phyloP scores from a whole-genome alignment of 2,797 vertebrate species.

The Eutrigla gurnardus region DNA sequence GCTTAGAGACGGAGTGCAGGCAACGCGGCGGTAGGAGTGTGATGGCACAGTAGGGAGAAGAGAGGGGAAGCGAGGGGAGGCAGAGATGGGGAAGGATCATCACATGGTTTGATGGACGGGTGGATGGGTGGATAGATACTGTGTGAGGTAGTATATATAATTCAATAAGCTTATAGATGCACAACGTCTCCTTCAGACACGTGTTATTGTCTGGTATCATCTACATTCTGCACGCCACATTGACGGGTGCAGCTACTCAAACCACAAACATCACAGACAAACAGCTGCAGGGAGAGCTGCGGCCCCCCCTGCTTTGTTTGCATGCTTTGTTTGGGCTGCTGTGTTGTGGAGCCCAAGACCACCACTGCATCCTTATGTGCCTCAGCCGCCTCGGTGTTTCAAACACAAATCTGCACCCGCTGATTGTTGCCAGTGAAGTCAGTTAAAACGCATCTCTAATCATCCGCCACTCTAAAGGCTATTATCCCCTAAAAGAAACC shows the following conservation, averaged over 20 bases:
- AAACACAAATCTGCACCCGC: conserved; percentile 43
- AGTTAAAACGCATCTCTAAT: conserved; percentile 72
- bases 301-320: conserved; percentile 29
- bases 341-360: conserved; percentile 41
- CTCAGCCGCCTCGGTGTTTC: conserved; percentile 43
- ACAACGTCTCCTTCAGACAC: conserved; percentile 22
- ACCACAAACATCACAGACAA: conserved; percentile 38
- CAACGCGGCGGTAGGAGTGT: conserved; percentile 29
- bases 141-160: neutral
- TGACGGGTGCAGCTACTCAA: conserved; percentile 40
- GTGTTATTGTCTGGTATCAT: conserved; percentile 13
- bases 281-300: conserved; percentile 50
- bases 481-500: conserved; percentile 65
- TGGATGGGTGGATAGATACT: neutral
- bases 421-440: conserved; percentile 61
- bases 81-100: neutral
- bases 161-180: conserved; percentile 17
- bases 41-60: conserved; percentile 25
- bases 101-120: neutral
- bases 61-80: conserved; percentile 13
- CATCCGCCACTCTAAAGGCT: conserved; percentile 59
- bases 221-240: conserved; percentile 33
- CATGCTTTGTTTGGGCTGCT: conserved; percentile 50
- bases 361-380: conserved; percentile 57
- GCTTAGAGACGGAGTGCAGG: conserved; percentile 33